Percentiles rank a stretch among this genome's conserved stretches.
phyloP scores from a whole-genome alignment of 1,140 invertebrate genomes.

The Drosophila takahashii region DNA sequence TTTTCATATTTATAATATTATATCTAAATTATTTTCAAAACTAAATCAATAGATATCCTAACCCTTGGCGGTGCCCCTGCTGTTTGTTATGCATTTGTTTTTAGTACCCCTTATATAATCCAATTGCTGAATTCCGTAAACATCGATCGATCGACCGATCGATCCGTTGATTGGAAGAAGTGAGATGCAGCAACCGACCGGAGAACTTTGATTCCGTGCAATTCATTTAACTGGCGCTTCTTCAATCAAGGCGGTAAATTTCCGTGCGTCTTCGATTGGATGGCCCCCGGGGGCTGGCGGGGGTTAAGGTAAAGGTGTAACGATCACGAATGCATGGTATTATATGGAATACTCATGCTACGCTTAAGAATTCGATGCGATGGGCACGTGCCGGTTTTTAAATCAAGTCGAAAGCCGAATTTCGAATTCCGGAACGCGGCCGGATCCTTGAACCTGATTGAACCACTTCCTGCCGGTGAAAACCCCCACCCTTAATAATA shows the following conservation, averaged over 20 bases:
- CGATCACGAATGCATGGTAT: constrained; percentile 40
- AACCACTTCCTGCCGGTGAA: constrained; percentile 32
- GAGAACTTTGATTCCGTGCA: constrained; percentile 53
- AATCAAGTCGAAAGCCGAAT: constrained; percentile 9
- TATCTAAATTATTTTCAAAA: no score
- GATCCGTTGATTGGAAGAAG: constrained; percentile 45
- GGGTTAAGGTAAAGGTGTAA: constrained; percentile 47
- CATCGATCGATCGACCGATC: constrained; percentile 51
- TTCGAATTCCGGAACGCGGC: constrained; percentile 11
- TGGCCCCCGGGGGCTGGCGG: neutral
- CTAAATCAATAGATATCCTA: neutral
- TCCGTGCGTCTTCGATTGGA: constrained; percentile 39
- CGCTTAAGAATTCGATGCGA: constrained; percentile 50
- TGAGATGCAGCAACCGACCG: constrained; percentile 39
- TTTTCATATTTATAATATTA: no score
- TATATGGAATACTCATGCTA: constrained; percentile 27
- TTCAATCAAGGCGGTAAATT: constrained; percentile 64
- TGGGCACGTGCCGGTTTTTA: constrained; percentile 24
- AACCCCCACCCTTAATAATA: no score
- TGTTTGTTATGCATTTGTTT: constrained; percentile 31
- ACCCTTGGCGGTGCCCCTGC: neutral
- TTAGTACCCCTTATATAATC: constrained; percentile 63
- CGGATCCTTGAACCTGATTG: constrained; percentile 39
- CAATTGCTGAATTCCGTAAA: constrained; percentile 77
- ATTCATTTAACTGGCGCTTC: constrained; percentile 76